Evolutionary conservation across 2,888 invertebrate species (phyloP).

Genomic region (Plebejus melissa): DNA sequence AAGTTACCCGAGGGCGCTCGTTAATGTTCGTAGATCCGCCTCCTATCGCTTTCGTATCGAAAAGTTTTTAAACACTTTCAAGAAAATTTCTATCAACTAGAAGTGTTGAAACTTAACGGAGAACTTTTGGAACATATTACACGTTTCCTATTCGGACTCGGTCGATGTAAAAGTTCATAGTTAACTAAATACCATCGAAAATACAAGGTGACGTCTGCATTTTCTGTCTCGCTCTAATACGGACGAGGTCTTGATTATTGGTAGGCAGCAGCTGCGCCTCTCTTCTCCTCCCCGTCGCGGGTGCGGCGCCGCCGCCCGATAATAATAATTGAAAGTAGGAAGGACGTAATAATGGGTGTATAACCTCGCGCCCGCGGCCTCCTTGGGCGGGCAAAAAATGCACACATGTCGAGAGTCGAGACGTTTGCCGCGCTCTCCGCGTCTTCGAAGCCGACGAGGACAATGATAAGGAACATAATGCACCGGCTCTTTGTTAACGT

Average conservation of each 20-base stretch:
- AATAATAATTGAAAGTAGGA: conserved; percentile 80
- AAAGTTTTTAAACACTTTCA: conserved; percentile 47
- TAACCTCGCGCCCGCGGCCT: conserved; percentile 79
- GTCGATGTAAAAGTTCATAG: not conserved
- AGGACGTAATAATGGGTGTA: conserved; percentile 80
- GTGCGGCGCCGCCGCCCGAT: conserved; percentile 75
- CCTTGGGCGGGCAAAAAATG: conserved; percentile 79
- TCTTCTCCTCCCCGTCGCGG: conserved; percentile 77
- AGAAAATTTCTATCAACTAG: conserved; percentile 27
- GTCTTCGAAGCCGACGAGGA: conserved; percentile 53
- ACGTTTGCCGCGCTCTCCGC: conserved; percentile 51
- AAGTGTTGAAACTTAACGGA: not conserved
- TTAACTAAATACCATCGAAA: not conserved
- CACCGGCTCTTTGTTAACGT: conserved; percentile 55
- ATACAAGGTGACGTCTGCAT: conserved; percentile 41
- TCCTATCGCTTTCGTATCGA: conserved; percentile 70
- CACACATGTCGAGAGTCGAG: conserved; percentile 71
- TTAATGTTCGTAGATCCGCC: conserved; percentile 73
- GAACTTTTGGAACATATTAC: conserved; percentile 5
- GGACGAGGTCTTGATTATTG: conserved; percentile 77
- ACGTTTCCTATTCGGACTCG: not conserved
- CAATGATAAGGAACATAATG: conserved; percentile 44
- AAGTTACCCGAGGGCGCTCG: conserved; percentile 59
- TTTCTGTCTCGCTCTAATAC: conserved; percentile 62
- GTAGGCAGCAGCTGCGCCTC: conserved; percentile 80